Percentiles rank a stretch among this genome's conserved stretches.
Evolutionary conservation across 2,888 invertebrate genomes (phyloP).

Genomic region (Autographa pulchrina): DNA sequence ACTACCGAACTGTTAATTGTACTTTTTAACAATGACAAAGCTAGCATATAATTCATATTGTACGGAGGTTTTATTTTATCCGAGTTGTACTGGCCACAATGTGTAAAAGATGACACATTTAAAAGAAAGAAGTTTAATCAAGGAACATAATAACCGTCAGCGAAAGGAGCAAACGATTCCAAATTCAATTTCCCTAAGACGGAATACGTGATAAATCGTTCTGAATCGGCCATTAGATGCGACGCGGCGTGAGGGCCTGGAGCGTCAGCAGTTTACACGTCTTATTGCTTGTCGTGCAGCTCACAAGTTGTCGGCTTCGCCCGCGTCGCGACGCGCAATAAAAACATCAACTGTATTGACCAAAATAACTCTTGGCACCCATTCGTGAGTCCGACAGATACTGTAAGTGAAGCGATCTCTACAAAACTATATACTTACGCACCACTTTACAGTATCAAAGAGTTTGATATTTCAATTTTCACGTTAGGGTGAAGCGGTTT

Average conservation of each 20-base stretch:
- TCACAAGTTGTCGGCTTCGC: constrained; percentile 73
- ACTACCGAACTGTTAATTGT: constrained; percentile 31
- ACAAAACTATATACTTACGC: constrained; percentile 61
- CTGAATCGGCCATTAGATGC: constrained; percentile 84
- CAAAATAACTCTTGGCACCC: constrained; percentile 89
- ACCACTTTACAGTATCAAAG: constrained; percentile 45
- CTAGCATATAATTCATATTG: constrained; percentile 10
- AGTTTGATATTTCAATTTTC: constrained; percentile 13
- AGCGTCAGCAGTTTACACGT: constrained; percentile 80
- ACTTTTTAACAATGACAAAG: constrained; percentile 11
- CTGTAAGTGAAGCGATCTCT: constrained; percentile 79
- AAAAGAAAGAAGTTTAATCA: constrained; percentile 78
- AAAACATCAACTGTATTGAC: constrained; percentile 88
- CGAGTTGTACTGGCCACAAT: constrained; percentile 24
- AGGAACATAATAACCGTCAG: constrained; percentile 73
- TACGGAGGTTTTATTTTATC: constrained; percentile 15
- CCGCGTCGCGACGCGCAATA: constrained; percentile 85
- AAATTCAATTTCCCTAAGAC: constrained; percentile 84
- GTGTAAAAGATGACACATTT: constrained; percentile 54
- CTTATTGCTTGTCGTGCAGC: constrained; percentile 83
- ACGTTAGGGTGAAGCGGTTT: neutral
- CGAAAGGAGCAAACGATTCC: constrained; percentile 76
- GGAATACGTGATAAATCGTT: constrained; percentile 86
- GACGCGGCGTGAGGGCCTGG: constrained; percentile 80
- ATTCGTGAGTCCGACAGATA: constrained; percentile 81